Base-by-base conservation (phyloP, 1,140 invertebrate genomes). In the Plectus sambesii region DNA sequence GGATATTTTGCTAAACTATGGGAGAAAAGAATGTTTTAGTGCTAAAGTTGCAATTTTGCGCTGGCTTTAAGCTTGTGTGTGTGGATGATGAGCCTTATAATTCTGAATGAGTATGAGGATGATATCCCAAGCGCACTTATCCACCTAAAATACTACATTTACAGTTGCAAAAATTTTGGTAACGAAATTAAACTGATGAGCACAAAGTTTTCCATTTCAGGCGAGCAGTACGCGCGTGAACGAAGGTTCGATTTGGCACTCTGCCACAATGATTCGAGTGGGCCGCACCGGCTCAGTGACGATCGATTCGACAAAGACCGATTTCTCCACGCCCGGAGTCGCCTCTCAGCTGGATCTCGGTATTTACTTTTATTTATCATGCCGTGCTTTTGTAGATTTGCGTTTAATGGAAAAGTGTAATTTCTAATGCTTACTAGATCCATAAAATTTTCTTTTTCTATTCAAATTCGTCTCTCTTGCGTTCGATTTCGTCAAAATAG, bases 161-260 rank as follows among this genome's bases (percentile, higher is more conserved):
- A 22, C 15, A 8, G 8, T 47, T 42, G n/a, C n/a, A n/a, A n/a
- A n/a, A n/a, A n/a, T n/a, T n/a, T n/a, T n/a, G n/a, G n/a, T n/a
- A n/a, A n/a, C n/a, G n/a, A n/a, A n/a, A n/a, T n/a, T n/a, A n/a
- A n/a, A n/a, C n/a, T 67, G 30, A n/a, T 9, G 12, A 52, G 39
- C 29, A 24, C 12, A 46, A 8, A 15, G 17, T 53, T 19, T 15
- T 12, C 9, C 39, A 38, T 48, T 65, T 9, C 78, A 84, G 59
- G 82, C 83, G 0, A 87, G 85, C 0, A 75, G 82, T 35, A 72
- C 81, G 38, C 74, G 82, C 30, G 80, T 97, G 0, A 85, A 89
- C 68, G 88, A 96, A 61, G 84, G 85, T 0, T 77, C 36, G 3
- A 54, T 79, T 24, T 90, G 87, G 84, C 92, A 97, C 66, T 82